Evolutionary conservation across 1,140 invertebrate genomes (phyloP).

Genomic region (Drosophila tani): DNA sequence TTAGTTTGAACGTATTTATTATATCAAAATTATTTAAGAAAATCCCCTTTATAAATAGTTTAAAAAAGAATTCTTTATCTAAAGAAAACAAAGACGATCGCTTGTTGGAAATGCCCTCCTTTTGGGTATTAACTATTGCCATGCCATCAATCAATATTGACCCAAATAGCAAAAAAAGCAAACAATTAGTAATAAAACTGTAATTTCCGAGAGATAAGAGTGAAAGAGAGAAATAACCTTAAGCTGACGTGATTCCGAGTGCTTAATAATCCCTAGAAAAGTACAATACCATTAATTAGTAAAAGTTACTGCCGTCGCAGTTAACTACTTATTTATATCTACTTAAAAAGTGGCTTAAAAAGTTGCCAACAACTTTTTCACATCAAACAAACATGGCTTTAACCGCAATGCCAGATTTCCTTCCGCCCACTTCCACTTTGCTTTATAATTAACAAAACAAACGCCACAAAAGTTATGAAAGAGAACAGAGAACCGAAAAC

Average conservation of each 20-base stretch:
- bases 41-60: not conserved
- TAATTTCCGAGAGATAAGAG: slow-evolving; percentile 21
- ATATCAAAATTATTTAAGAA: no score
- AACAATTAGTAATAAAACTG: slow-evolving; percentile 48
- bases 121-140: slow-evolving; percentile 30
- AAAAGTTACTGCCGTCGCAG: slow-evolving; percentile 11
- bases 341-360: slow-evolving; percentile 30
- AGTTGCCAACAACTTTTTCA: slow-evolving; percentile 21
- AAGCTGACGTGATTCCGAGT: slow-evolving; percentile 27
- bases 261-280: slow-evolving; percentile 20
- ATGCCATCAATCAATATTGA: slow-evolving; percentile 60
- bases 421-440: slow-evolving; percentile 36
- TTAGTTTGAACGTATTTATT: no score
- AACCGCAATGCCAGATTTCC: slow-evolving; percentile 25
- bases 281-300: slow-evolving; percentile 31
- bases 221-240: not conserved
- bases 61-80: not conserved
- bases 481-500: slow-evolving; percentile 37
- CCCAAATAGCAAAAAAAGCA: slow-evolving; percentile 49
- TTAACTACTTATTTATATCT: slow-evolving; percentile 35
- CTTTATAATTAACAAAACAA: slow-evolving; percentile 64
- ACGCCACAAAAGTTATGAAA: slow-evolving; percentile 57
- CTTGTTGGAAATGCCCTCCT: slow-evolving; percentile 9
- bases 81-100: slow-evolving; percentile 21
- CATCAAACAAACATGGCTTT: slow-evolving; percentile 16